Evolutionary conservation across 2,113 vertebrate species (phyloP).

Genomic region (Tamias sibiricus): DNA sequence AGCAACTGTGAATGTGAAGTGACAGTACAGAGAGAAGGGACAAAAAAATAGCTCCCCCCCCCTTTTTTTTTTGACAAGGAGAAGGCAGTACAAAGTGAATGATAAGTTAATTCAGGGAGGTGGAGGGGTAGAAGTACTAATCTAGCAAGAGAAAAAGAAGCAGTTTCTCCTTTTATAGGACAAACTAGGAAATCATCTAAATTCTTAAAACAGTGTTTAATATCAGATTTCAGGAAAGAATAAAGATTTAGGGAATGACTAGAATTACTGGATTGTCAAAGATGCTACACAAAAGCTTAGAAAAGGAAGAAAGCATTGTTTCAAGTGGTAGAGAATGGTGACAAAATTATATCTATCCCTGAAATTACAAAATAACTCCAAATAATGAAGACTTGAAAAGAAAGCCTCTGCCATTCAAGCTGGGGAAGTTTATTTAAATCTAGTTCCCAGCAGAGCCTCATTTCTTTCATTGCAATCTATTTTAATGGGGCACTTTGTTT

Average conservation of each 20-base stretch:
- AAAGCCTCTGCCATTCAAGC: background rate
- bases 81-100: slow-evolving; percentile 78
- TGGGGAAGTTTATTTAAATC: background rate
- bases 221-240: slow-evolving; percentile 48
- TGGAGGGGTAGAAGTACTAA: slow-evolving; percentile 40
- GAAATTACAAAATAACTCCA: background rate
- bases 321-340: background rate
- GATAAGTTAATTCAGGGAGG: slow-evolving; percentile 75
- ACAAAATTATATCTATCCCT: background rate
- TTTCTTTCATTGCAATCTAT: background rate
- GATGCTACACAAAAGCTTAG: background rate
- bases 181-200: slow-evolving; percentile 71
- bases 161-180: slow-evolving; percentile 44
- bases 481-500: background rate
- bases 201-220: slow-evolving; percentile 80
- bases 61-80: slow-evolving; percentile 68
- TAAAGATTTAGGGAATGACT: slow-evolving; percentile 13
- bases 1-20: slow-evolving; percentile 90
- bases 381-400: slow-evolving; percentile 29
- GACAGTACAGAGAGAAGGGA: slow-evolving; percentile 86
- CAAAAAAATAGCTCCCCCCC: slow-evolving; percentile 56
- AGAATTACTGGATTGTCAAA: slow-evolving; percentile 58
- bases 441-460: background rate
- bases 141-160: slow-evolving; percentile 44
- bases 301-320: slow-evolving; percentile 49